Evolutionary conservation across 2,113 vertebrate species (phyloP), one percentile per base, ranked within the genome.

Genomic region (Osmerus mordax): DNA sequence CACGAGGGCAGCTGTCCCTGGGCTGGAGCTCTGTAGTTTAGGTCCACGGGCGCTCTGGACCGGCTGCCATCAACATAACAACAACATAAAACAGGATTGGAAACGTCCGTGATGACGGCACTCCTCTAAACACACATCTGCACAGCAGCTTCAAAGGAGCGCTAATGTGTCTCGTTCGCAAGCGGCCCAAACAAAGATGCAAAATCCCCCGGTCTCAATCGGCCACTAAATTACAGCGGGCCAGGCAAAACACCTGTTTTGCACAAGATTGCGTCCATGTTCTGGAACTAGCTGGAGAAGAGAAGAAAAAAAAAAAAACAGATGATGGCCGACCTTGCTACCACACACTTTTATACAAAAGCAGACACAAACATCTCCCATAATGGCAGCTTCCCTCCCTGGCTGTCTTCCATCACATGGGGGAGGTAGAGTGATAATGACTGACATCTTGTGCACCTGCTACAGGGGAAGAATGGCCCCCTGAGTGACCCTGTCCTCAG

Each of bases 71-170:
- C 73, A 84, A 81, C 73, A 80, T 67, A 80, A 75, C 68, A 53
- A 51, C 76, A 80, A 81, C 72, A 85, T 83, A 74, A 80, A 83
- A 72, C 54, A 71, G 15, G 0, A 76, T 77, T 81, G 78, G 82
- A 79, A 85, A 86, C 77, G 84, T 82, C 78, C 62, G 74, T 74
- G 58, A 60, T 60, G 58, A 60, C 58, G 8, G 67, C 52, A 47
- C 81, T 72, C 72, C 83, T 77, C 54, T 70, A 54, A 74, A 72
- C 55, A 63, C 63, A 76, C 74, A 69, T 55, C 58, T 7, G 4
- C 29, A 47, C 14, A 7, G 51, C 16, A 71, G 16, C 75, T 79
- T 78, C 68, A 81, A 79, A 86, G 56, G 12, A 78, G 29, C 21
- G 21, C 55, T 73, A 77, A 85, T 51, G 71, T 2, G n/a, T 68